Evolutionary conservation across 2,797 vertebrate genomes (phyloP), one percentile per base, ranked within the genome.

Genomic region (Gadopsis marmoratus): DNA sequence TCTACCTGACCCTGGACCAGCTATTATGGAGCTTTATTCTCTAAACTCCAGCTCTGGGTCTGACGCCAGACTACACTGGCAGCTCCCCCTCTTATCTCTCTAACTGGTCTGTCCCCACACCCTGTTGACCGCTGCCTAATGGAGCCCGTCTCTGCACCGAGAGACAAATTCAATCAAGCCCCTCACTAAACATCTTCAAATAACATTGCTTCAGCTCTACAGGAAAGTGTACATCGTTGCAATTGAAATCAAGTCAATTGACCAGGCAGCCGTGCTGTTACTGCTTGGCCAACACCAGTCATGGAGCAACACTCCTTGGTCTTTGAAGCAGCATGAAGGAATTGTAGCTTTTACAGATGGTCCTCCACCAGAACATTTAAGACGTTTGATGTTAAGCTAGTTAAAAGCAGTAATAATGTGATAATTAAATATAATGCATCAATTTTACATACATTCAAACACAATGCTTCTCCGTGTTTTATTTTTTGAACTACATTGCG

Each of bases 21-120:
- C 80, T 93, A 93, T 93, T 94, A 95, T 87, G 85, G 88, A 89
- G 92, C 91, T 93, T 89, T 93, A 94, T 93, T 96, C 95, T 94
- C 95, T 85, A 93, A 96, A 90, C 88, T 88, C 91, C 90, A 89
- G 62, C 79, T 83, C 86, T 83, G 89, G 76, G 91, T 88, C 92
- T 91, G 88, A 87, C 84, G 90, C 88, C 92, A 93, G 65, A 82
- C 91, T 91, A 54, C 62, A 86, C 91, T 88, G 86, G 83, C 74
- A 84, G 84, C 75, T 68, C 69, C 74, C 74, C 79, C 69, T 82
- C 87, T 92, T 92, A 91, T 88, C 90, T 91, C 88, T 90, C 88
- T 92, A 91, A 94, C 91, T 89, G 90, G 85, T 91, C 85, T 90
- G 90, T 93, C 91, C 91, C 86, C 71, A 86, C 82, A 90, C 82